Evolutionary conservation across 2,797 vertebrate genomes (phyloP).

Genomic region (Malacoraja senta): DNA sequence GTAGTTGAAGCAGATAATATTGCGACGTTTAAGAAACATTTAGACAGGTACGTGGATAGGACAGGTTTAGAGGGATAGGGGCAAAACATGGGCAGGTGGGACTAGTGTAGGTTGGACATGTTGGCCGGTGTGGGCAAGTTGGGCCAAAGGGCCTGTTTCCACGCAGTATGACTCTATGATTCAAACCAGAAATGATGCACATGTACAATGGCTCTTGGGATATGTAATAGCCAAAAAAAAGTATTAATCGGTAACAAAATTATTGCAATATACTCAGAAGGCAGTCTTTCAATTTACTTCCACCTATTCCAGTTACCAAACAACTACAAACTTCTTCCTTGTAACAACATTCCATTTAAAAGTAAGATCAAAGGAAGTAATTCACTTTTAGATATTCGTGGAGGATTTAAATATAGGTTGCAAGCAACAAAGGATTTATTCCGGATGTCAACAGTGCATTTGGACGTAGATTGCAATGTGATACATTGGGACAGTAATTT

Average conservation of each 20-base stretch:
- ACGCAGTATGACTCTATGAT: too few relatives aligned
- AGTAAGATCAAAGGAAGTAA: neutral
- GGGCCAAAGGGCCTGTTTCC: too few relatives aligned
- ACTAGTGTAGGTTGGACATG: too few relatives aligned
- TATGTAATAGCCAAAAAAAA: neutral
- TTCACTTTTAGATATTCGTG: neutral
- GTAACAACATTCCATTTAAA: neutral
- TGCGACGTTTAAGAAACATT: too few relatives aligned
- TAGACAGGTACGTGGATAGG: too few relatives aligned
- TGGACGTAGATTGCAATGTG: neutral
- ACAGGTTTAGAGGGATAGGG: too few relatives aligned
- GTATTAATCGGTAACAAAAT: neutral
- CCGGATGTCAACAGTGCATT: neutral
- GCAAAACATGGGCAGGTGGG: too few relatives aligned
- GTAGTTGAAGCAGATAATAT: too few relatives aligned
- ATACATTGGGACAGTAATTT: neutral
- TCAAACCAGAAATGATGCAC: neutral
- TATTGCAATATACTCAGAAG: neutral
- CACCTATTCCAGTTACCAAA: neutral
- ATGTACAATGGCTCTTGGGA: neutral
- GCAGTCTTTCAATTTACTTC: neutral
- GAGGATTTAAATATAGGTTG: neutral
- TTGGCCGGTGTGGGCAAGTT: too few relatives aligned
- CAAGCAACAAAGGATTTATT: neutral
- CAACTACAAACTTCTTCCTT: neutral